Evolutionary conservation across 2,113 vertebrate genomes (phyloP), one percentile per base, ranked within the genome.

Genomic region (Pygoscelis adeliae): DNA sequence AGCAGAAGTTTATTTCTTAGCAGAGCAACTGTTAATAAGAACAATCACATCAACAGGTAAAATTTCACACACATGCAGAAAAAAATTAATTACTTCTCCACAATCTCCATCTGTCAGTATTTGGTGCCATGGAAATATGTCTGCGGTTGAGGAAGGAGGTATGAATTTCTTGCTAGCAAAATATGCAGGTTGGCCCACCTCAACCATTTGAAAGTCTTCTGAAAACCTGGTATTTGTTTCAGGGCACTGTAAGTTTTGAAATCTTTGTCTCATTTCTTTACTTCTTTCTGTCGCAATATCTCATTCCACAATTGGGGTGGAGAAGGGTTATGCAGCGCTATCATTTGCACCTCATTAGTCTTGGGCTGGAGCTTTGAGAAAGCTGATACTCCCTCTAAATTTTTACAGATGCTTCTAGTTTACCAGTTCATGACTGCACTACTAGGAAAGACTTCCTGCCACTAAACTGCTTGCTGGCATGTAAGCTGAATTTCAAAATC

Each of bases 321-420:
- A 97, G 98, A 98, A 98, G 98, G 97, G 97, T 97, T 98, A 93
- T 97, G 90, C 97, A 94, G 97, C 30, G 97, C 98, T 98, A 98
- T 98, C 98, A 98, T 98, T 99, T 99, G 98, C 98, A 99, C 98
- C 98, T 98, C 98, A 98, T 99, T 98, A 98, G 98, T 98, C 97
- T 98, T 98, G 97, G 97, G 97, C 98, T 98, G 90, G 96, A 97
- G 98, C 98, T 98, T 98, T 98, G 97, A 98, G 98, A 98, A 99
- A 99, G 97, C 97, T 98, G 98, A 99, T 98, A 98, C 98, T 98
- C 98, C 96, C 98, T 98, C 98, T 98, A 98, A 98, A 98, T 98
- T 99, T 98, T 99, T 98, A 98, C 98, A 99, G 98, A 99, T 99
- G 98, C 98, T 98, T 98, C 98, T 98, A 98, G 98, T 98, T 98